Conservation (phyloP, 2,888 invertebrate species). For the Monochamus alternatus region DNA sequence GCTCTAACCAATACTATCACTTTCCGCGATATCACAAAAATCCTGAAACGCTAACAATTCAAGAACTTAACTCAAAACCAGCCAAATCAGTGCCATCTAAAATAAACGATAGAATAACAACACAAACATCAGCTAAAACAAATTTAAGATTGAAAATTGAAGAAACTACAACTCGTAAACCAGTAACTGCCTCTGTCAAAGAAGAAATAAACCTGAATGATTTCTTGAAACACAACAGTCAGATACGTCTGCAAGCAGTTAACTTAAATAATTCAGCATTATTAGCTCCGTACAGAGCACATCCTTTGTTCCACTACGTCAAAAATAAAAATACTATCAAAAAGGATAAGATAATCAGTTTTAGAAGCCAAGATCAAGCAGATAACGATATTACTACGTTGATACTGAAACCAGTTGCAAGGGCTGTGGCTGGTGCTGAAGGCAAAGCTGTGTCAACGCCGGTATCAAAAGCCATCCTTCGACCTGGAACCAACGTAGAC, state of each 20-base stretch:
- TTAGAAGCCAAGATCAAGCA: conserved; percentile 55
- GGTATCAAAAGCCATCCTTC: conserved; percentile 78
- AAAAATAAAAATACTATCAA: conserved; percentile 63
- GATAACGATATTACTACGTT: conserved; percentile 67
- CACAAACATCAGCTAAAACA: background rate
- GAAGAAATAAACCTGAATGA: conserved; percentile 43
- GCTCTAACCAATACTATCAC: conserved; percentile 16
- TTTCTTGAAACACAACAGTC: conserved; percentile 10
- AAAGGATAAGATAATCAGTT: conserved; percentile 59
- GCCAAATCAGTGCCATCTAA: background rate
- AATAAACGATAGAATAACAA: background rate
- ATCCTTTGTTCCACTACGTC: conserved; percentile 65
- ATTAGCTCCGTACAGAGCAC: conserved; percentile 59
- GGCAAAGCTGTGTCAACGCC: conserved; percentile 83
- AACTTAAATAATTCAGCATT: conserved; percentile 9
- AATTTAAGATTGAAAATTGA: background rate
- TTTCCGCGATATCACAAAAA: conserved; percentile 27
- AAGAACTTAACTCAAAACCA: background rate
- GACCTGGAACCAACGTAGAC: conserved; percentile 75
- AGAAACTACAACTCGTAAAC: conserved; percentile 22
- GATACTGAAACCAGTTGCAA: conserved; percentile 78
- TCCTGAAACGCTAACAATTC: conserved; percentile 17
- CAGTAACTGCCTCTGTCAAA: conserved; percentile 30
- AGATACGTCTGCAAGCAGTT: background rate
- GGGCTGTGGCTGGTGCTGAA: conserved; percentile 77